Evolutionary conservation across 2,888 invertebrate species (phyloP), one percentile per base, ranked within the genome.

Genomic region (Nymphalis urticae): DNA sequence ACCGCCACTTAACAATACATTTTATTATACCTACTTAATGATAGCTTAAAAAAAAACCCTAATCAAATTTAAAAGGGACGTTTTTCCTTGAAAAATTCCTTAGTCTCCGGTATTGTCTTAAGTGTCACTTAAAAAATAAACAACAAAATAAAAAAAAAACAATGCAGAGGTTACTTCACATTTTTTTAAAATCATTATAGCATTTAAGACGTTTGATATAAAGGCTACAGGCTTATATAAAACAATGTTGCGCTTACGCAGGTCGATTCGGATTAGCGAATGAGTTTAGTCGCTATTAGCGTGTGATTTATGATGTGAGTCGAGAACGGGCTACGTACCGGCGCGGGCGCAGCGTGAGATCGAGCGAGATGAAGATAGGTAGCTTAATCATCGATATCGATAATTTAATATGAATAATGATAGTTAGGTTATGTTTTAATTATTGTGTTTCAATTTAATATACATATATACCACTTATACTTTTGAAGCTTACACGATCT

Each of bases 221-320:
- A 60, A 47, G 27, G 32, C 36, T 58, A 27, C 2, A 32, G 56
- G 0, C 17, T 27, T 7, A 17, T 58, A 21, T 58, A 16, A 32
- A 47, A 42, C 24, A 48, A 60, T 48, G 24, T 47, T 42, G 47
- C n/a, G 47, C 36, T 24, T 60, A 48, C 47, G 48, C 60, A 48
- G 60, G 60, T 86, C 80, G 85, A 82, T 82, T 86, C 86, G 88
- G 89, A 91, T 92, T 91, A 90, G 91, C 91, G 88, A 89, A 88
- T 88, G 88, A 87, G 85, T 88, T 89, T 88, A 87, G 87, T 84
- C 87, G 87, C 90, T 90, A 90, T 91, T 92, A 92, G 87, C 79
- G 79, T 72, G 87, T 90, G 90, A 92, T 92, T 92, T 92, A 92
- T 88, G 88, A 89, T 85, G 86, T 86, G 89, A 87, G 86, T 82